Conservation (phyloP, 2,888 invertebrate species). For the Platerodrilus igneus region DNA sequence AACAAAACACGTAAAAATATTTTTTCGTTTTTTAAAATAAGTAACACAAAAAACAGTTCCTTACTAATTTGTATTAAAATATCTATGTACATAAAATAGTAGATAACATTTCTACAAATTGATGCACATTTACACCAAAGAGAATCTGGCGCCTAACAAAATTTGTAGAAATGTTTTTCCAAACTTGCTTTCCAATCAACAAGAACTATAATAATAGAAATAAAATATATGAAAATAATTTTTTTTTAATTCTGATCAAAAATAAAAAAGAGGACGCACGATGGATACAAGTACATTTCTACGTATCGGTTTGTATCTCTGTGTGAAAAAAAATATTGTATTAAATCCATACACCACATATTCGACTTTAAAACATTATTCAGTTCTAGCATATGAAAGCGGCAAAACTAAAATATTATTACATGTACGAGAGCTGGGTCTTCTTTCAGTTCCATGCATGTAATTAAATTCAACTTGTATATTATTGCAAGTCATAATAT, state of each 20-base stretch:
- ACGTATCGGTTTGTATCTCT: too few species aligned
- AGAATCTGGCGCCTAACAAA: too few species aligned
- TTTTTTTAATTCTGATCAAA: neutral
- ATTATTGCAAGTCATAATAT: neutral
- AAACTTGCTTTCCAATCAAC: too few species aligned
- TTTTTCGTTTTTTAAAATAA: neutral
- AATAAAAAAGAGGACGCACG: neutral
- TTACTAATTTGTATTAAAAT: too few species aligned
- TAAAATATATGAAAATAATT: too few species aligned
- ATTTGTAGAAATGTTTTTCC: too few species aligned
- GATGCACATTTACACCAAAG: too few species aligned
- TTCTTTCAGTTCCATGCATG: neutral
- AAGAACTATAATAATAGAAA: too few species aligned
- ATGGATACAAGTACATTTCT: too few species aligned
- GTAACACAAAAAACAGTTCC: neutral
- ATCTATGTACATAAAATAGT: too few species aligned
- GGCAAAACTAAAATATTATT: slow-evolving; percentile 1
- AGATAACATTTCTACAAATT: too few species aligned
- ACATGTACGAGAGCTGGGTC: neutral
- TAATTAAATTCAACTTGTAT: neutral
- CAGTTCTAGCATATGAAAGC: neutral
- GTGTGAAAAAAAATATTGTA: too few species aligned
- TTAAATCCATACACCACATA: slow-evolving; percentile 2
- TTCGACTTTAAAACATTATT: neutral
- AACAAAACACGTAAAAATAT: neutral